Conservation (phyloP, 2,888 invertebrate species). For the Myathropa florea region DNA sequence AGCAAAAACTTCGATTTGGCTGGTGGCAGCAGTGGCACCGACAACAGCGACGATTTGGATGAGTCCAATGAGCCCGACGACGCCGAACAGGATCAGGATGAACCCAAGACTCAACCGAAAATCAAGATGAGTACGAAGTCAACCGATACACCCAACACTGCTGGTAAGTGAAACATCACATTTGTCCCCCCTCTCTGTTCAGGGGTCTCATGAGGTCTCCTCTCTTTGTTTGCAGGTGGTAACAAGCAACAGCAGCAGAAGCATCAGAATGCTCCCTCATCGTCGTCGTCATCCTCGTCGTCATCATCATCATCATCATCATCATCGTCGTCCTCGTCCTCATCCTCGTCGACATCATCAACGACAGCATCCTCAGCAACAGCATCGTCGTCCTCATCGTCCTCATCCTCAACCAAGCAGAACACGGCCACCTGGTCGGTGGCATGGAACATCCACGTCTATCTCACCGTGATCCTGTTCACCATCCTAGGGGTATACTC, state of each 20-base stretch:
- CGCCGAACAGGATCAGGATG: slow-evolving; percentile 68
- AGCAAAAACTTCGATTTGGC: slow-evolving; percentile 72
- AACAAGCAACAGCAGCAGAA: slow-evolving; percentile 56
- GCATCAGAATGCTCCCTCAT: slow-evolving; percentile 50
- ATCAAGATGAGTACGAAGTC: slow-evolving; percentile 74
- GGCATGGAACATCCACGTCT: slow-evolving; percentile 96
- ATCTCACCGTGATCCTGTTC: slow-evolving; percentile 92
- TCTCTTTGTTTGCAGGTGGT: slow-evolving; percentile 15
- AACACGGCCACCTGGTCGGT: slow-evolving; percentile 86
- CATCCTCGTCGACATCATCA: slow-evolving; percentile 69
- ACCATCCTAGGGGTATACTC: slow-evolving; percentile 92
- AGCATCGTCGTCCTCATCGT: slow-evolving; percentile 54
- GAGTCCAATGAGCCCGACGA: slow-evolving; percentile 54
- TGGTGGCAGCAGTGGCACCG: slow-evolving; percentile 35
- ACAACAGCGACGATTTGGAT: slow-evolving; percentile 47
- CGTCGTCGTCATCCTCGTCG: slow-evolving; percentile 42
- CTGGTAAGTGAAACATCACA: slow-evolving; percentile 20
- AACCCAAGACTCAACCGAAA: slow-evolving; percentile 74
- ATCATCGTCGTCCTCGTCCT: slow-evolving; percentile 53
- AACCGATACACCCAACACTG: slow-evolving; percentile 66
- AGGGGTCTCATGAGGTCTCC: not conserved
- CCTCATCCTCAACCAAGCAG: slow-evolving; percentile 71
- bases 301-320: slow-evolving; percentile 46
- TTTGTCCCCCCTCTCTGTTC: not conserved
- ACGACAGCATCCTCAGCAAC: slow-evolving; percentile 62